phyloP scores from a whole-genome alignment of 1,140 invertebrate species.

The Cotesia typhae region DNA sequence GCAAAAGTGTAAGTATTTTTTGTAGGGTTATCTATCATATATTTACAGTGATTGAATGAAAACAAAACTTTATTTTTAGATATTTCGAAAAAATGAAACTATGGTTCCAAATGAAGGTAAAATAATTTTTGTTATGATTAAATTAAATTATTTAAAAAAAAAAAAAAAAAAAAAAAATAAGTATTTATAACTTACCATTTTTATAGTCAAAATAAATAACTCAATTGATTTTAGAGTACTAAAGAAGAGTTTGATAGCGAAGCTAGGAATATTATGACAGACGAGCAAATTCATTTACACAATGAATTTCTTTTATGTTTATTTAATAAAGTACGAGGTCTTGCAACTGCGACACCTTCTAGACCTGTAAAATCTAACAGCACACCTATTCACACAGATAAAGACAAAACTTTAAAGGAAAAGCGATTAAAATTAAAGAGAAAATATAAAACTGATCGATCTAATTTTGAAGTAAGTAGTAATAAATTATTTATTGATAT shows the following conservation, averaged over 20 bases:
- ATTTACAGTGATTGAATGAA: conserved; percentile 17
- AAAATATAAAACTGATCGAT: conserved; percentile 71
- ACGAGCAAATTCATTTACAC: conserved; percentile 79
- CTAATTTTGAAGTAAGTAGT: conserved; percentile 72
- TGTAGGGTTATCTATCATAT: conserved; percentile 3
- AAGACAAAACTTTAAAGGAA: conserved; percentile 63
- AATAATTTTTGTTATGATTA: conserved; percentile 13
- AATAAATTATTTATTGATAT: conserved; percentile 58
- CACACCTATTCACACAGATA: conserved; percentile 45
- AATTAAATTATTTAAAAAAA: neutral
- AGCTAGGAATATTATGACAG: conserved; percentile 74
- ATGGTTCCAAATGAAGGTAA: conserved; percentile 77
- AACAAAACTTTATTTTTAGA: conserved; percentile 51
- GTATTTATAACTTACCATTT: neutral
- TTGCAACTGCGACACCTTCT: conserved; percentile 68
- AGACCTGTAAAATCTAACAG: conserved; percentile 58
- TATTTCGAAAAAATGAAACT: conserved; percentile 77
- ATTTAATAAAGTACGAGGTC: conserved; percentile 79
- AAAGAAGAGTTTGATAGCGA: conserved; percentile 85
- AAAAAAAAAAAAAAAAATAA: too few species aligned
- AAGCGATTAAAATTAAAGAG: conserved; percentile 68
- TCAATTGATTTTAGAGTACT: conserved; percentile 62
- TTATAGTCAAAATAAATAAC: conserved; percentile 25
- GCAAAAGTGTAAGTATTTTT: conserved; percentile 60
- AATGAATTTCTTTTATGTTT: conserved; percentile 85